Evolutionary conservation across 92 coral and sea anemone species (phyloP).

Genomic region (Parazoanthus swiftii): DNA sequence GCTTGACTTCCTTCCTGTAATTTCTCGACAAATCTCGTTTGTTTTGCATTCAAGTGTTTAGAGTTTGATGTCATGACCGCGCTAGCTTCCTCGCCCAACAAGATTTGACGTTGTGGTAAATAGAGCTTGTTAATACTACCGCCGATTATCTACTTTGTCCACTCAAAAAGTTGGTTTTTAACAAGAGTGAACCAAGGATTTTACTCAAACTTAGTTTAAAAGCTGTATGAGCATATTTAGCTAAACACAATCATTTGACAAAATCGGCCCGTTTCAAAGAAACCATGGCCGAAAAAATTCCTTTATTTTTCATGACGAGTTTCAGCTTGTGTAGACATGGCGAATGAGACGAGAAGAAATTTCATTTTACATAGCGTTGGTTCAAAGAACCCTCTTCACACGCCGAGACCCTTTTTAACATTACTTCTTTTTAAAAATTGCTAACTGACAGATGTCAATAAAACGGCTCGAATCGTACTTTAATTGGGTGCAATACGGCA

Average conservation of each 20-base stretch:
- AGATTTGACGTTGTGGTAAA: background rate
- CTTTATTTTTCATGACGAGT: too few relatives aligned
- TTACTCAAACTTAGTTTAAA: too few relatives aligned
- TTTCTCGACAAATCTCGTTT: background rate
- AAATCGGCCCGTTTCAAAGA: background rate
- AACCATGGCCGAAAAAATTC: background rate
- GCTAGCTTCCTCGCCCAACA: background rate
- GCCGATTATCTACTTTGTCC: background rate
- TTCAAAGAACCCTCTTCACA: constrained; percentile 7
- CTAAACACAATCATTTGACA: background rate
- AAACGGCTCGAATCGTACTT: background rate
- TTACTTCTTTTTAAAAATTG: background rate
- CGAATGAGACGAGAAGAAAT: background rate
- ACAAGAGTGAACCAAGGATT: background rate
- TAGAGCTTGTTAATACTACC: background rate
- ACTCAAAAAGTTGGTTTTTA: too few relatives aligned
- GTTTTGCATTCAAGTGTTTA: background rate
- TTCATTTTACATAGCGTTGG: background rate
- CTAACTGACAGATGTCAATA: constrained; percentile 34
- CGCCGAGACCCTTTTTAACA: background rate
- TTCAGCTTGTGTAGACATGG: background rate
- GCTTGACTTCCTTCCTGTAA: background rate
- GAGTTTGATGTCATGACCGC: background rate
- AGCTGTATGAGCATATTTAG: background rate
- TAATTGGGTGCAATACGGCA: constrained; percentile 16